phyloP scores from a whole-genome alignment of 2,888 invertebrate species.

The Drosophila monieri region DNA sequence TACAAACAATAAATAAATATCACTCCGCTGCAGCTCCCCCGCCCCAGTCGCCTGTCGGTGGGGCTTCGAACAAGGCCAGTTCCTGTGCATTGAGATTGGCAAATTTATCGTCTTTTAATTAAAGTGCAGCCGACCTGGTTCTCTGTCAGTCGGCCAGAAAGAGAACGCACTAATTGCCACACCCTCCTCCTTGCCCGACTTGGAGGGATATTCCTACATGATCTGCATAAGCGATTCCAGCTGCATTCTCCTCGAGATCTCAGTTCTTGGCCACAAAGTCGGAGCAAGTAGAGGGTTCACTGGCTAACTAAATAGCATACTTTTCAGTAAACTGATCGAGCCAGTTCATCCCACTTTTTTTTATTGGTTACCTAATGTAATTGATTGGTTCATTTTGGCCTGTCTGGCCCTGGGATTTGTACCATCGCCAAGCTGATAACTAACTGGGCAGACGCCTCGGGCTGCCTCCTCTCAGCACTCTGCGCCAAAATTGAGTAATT shows the following conservation, averaged over 20 bases:
- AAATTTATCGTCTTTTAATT: slow-evolving; percentile 84
- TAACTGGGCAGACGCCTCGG: slow-evolving; percentile 23
- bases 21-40: slow-evolving; percentile 51
- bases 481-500: slow-evolving; percentile 78
- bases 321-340: background rate
- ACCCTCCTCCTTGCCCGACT: slow-evolving; percentile 45
- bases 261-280: slow-evolving; percentile 35
- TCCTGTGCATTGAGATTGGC: slow-evolving; percentile 59
- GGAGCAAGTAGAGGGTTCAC: background rate
- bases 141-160: slow-evolving; percentile 61
- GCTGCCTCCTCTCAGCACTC: slow-evolving; percentile 27
- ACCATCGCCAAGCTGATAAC: slow-evolving; percentile 56
- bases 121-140: slow-evolving; percentile 81
- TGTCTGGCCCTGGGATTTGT: slow-evolving; percentile 56
- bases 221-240: slow-evolving; percentile 36
- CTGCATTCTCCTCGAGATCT: slow-evolving; percentile 42
- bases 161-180: slow-evolving; percentile 68
- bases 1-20: slow-evolving; percentile 82
- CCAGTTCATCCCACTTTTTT: background rate
- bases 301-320: background rate
- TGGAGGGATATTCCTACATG: slow-evolving; percentile 32
- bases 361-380: slow-evolving; percentile 43
- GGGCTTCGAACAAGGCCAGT: slow-evolving; percentile 31
- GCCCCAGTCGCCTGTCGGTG: slow-evolving; percentile 57
- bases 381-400: slow-evolving; percentile 63